These are phyloP conservation scores for Climacteris rufus DNA, from an alignment of 2,113 vertebrate species.

Conservation along the genomic window DNA sequence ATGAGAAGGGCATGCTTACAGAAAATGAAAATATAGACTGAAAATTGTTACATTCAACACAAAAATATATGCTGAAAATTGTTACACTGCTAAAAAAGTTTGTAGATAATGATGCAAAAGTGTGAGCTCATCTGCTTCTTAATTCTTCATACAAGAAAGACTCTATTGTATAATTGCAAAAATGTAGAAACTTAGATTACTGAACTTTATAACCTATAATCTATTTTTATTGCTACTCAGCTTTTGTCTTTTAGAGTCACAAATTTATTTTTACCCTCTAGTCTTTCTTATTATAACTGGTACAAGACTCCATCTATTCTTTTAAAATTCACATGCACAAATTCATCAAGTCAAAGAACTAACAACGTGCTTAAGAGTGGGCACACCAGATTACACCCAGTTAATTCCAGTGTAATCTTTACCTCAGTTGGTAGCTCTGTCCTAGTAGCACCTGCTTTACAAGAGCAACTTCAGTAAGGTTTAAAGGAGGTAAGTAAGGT, in stretches of 20 bases:
- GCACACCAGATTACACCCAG: not conserved
- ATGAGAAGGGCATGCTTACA: not conserved
- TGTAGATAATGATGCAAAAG: not conserved
- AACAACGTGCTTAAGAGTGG: not conserved
- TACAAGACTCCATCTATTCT: not conserved
- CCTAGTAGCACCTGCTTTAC: slow-evolving; percentile 16
- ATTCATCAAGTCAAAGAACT: not conserved
- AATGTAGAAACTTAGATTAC: not conserved
- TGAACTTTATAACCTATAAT: not conserved
- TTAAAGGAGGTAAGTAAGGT: slow-evolving; percentile 1
- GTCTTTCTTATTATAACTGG: not conserved
- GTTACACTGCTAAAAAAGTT: not conserved
- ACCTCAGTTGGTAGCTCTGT: slow-evolving; percentile 38
- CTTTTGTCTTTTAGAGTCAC: not conserved
- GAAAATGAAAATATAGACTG: not conserved
- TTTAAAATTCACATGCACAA: not conserved
- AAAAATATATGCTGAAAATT: not conserved
- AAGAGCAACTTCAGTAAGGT: not conserved
- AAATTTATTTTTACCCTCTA: not conserved
- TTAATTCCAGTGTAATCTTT: slow-evolving; percentile 42
- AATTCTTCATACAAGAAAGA: not conserved
- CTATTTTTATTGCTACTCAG: not conserved
- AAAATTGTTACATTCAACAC: not conserved
- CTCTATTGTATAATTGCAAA: not conserved
- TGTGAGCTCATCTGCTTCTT: not conserved